Conservation (phyloP, 2,888 invertebrate genomes). For the Molanna angustata region DNA sequence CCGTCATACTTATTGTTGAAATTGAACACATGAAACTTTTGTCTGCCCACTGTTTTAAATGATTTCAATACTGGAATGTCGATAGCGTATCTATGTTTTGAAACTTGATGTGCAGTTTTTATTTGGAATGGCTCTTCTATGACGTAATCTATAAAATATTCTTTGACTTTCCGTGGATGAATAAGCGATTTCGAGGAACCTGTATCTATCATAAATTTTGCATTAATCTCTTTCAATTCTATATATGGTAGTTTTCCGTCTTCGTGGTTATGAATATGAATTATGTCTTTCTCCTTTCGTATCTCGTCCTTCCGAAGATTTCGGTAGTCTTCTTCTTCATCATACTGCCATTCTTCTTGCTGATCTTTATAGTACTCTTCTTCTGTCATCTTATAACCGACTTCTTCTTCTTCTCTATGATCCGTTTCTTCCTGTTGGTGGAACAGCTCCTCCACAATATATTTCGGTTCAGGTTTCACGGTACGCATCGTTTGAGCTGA, state of each 20-base stretch:
- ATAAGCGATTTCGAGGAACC: background rate
- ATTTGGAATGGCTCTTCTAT: slow-evolving; percentile 1
- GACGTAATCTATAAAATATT: background rate
- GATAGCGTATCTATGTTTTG: background rate
- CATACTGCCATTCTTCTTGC: too few relatives aligned
- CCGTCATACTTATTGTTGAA: background rate
- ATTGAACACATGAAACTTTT: background rate
- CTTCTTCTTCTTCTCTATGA: too few relatives aligned
- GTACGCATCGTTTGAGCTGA: too few relatives aligned
- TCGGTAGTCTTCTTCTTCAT: too few relatives aligned
- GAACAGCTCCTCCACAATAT: too few relatives aligned
- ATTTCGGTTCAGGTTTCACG: too few relatives aligned
- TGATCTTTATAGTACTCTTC: too few relatives aligned
- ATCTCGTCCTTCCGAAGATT: too few relatives aligned
- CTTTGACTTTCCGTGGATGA: background rate
- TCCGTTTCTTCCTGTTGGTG: too few relatives aligned
- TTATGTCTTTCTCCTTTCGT: too few relatives aligned
- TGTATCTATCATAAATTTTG: background rate
- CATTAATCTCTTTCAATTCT: background rate
- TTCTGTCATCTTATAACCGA: too few relatives aligned
- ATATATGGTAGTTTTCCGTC: background rate
- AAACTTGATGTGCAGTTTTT: background rate
- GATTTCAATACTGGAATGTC: background rate
- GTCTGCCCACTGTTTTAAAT: background rate
- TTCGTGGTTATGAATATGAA: too few relatives aligned